Conservation (phyloP, 35 echinoderm and acorn worm species). For the Patiria miniata region DNA sequence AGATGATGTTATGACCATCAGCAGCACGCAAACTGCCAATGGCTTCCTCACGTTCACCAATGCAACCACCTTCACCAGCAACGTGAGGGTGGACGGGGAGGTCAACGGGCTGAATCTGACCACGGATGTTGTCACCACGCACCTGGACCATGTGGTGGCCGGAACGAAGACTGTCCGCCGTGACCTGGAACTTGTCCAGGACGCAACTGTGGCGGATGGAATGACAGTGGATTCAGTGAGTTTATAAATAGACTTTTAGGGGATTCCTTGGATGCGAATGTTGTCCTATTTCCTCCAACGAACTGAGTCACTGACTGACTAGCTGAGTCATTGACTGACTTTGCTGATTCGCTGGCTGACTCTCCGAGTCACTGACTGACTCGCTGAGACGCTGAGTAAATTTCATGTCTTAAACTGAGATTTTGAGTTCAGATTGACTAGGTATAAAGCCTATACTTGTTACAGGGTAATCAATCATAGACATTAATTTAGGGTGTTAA, state of each 20-base stretch:
- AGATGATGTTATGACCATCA: not conserved
- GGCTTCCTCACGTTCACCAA: not conserved
- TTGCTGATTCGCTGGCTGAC: too few species aligned
- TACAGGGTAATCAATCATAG: too few species aligned
- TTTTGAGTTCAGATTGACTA: too few species aligned
- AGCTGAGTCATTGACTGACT: too few species aligned
- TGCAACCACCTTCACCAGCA: not conserved
- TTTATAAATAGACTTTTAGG: not conserved
- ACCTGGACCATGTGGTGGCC: not conserved
- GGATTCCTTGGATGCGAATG: too few species aligned
- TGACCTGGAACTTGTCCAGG: not conserved
- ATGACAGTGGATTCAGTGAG: slow-evolving; percentile 1
- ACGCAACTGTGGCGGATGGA: not conserved
- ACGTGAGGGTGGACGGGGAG: not conserved
- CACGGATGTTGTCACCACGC: not conserved
- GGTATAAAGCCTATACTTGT: too few species aligned
- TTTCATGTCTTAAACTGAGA: too few species aligned
- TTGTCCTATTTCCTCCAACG: too few species aligned
- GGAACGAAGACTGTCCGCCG: not conserved
- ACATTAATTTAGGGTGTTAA: too few species aligned
- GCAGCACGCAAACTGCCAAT: not conserved
- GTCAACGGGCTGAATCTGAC: not conserved
- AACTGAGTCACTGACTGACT: too few species aligned
- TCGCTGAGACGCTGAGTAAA: too few species aligned
- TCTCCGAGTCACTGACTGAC: too few species aligned